Percentiles rank a stretch among this genome's conserved stretches.
phyloP scores from a whole-genome alignment of 2,888 invertebrate genomes.

The Lutraria lutraria region DNA sequence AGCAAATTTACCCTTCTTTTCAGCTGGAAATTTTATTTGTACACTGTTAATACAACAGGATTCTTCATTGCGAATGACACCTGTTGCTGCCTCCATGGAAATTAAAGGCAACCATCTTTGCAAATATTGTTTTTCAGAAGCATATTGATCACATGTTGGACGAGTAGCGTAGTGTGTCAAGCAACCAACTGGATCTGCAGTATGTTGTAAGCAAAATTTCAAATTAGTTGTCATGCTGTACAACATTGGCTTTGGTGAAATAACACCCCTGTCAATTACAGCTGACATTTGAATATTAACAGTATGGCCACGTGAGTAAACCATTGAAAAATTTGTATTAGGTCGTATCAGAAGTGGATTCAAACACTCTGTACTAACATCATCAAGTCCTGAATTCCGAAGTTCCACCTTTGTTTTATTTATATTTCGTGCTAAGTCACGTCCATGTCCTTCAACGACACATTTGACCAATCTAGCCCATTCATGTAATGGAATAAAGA shows the following conservation, averaged over 20 bases:
- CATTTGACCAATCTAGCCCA: constrained; percentile 51
- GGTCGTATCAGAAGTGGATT: constrained; percentile 49
- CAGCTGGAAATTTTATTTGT: constrained; percentile 60
- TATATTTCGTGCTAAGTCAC: constrained; percentile 30
- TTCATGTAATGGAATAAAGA: constrained; percentile 39
- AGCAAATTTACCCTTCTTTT: constrained; percentile 67
- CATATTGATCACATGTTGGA: constrained; percentile 58
- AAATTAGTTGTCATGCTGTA: constrained; percentile 70
- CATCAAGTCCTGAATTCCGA: constrained; percentile 37
- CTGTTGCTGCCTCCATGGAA: constrained; percentile 75
- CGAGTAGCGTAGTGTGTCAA: constrained; percentile 68
- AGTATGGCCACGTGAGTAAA: constrained; percentile 65
- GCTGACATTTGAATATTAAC: constrained; percentile 70
- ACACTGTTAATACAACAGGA: constrained; percentile 69
- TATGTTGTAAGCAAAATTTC: constrained; percentile 71
- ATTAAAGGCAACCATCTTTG: constrained; percentile 74
- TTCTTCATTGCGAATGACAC: constrained; percentile 66
- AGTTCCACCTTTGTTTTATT: not conserved
- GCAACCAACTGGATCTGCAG: constrained; percentile 69
- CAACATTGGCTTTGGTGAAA: constrained; percentile 67
- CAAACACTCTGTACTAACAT: constrained; percentile 60
- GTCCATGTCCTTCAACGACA: constrained; percentile 30
- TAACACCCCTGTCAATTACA: constrained; percentile 63
- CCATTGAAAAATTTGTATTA: constrained; percentile 68
- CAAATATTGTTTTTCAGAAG: constrained; percentile 55